Conservation (phyloP, 2,797 vertebrate genomes). For the Catostomus latipinnis region DNA sequence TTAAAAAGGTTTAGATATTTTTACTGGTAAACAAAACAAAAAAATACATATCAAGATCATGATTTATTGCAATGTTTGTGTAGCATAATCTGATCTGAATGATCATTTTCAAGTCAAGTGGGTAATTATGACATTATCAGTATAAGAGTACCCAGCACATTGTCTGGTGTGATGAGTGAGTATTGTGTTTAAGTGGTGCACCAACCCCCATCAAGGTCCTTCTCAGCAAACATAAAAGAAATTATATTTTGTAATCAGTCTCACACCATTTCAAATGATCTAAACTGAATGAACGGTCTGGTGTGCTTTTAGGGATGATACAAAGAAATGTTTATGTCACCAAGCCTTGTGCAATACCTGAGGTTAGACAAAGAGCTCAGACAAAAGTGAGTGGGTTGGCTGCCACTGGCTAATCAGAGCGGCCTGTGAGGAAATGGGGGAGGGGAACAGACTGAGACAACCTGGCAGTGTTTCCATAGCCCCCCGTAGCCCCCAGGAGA, state of each 20-base stretch:
- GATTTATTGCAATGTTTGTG: not conserved
- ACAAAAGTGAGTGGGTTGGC: conserved; percentile 29
- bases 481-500: conserved; percentile 1
- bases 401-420: conserved; percentile 35
- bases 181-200: conserved; percentile 1
- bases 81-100: not conserved
- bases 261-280: not conserved
- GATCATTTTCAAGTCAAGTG: conserved; percentile 28
- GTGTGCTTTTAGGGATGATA: not conserved
- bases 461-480: conserved; percentile 24
- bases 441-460: conserved; percentile 28
- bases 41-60: no score
- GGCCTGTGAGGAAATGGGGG: conserved; percentile 41
- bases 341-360: conserved; percentile 40
- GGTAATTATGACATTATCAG: not conserved
- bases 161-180: not conserved
- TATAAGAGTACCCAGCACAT: not conserved
- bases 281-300: not conserved
- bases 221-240: conserved; percentile 10
- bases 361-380: conserved; percentile 49
- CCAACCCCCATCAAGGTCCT: conserved; percentile 1
- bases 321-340: not conserved
- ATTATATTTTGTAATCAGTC: conserved; percentile 15
- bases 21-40: no score
- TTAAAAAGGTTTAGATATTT: no score